Base-by-base conservation (phyloP, 2,113 vertebrate genomes). In the Tupaia chinensis region DNA sequence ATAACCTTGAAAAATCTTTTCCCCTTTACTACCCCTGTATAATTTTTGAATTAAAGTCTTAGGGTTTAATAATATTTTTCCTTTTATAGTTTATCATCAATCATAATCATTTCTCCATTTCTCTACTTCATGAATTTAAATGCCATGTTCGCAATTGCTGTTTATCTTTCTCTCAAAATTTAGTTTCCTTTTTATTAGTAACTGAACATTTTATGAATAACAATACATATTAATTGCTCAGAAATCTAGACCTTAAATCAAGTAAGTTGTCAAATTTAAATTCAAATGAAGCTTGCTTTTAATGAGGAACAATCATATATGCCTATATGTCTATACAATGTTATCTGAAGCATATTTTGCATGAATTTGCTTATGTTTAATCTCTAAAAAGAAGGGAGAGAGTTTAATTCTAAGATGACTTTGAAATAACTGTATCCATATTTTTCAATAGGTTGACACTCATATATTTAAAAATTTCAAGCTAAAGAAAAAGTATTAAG, bases 71-170 rank as follows among this genome's bases (percentile, higher is more conserved):
- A 84, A 60, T 97, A 89, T 87, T 87, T 54, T 87, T 22, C 66
- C n/a, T 34, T 56, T 1, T 65, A 84, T 53, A 94, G 86, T 96
- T 96, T 5, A 93, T 95, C 85, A 89, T 93, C 74, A 87, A 74
- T 77, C 89, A 76, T 56, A 94, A 93, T 29, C 23, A 93, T 69
- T 81, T 73, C 66, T 86, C 70, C 70, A 88, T 63, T 95, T 97
- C 85, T 97, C 70, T 58, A 0, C 27, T 91, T 97, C 15, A 84
- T 95, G 95, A 96, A 93, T 77, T 85, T 85, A 97, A 93, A 96
- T 84, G 14, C 3, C 66, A 93, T 78, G 1, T 92, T 92, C 96
- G 54, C 63, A 83, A 83, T 87, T 96, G 89, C 34, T 4, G 7
- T 22, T 97, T 97, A 81, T 95, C 58, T 87, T 96, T 77, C 77